These are phyloP conservation scores for Galemys pyrenaicus DNA, from an alignment of 2,113 vertebrate genomes.

Conservation along the genomic window DNA sequence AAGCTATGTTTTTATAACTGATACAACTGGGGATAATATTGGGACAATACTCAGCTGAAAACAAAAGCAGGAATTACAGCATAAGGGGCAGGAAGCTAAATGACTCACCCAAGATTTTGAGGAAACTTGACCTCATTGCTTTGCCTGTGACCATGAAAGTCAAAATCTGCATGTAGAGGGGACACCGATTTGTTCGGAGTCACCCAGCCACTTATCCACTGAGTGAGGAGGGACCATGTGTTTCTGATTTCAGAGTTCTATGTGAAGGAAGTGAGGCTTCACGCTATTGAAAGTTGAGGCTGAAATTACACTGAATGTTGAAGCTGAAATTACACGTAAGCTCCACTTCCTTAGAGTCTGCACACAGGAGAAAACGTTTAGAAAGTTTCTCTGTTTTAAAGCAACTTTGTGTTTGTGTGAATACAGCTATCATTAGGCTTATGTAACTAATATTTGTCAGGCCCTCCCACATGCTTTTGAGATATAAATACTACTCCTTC, in stretches of 20 bases:
- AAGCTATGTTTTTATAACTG: neutral
- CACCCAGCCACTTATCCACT: neutral
- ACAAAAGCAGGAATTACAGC: neutral
- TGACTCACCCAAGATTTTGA: neutral
- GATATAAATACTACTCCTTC: constrained; percentile 81
- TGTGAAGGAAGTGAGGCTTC: neutral
- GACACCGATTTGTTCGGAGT: neutral
- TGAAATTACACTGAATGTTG: constrained; percentile 60
- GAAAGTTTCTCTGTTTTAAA: constrained; percentile 79
- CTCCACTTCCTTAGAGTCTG: constrained; percentile 69
- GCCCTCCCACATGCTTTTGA: constrained; percentile 69
- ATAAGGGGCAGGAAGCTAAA: neutral
- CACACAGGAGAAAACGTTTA: constrained; percentile 73
- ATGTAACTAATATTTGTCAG: constrained; percentile 81
- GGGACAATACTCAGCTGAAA: neutral
- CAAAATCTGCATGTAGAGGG: neutral
- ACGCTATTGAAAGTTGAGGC: neutral
- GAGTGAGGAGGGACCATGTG: neutral
- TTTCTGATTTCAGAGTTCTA: constrained; percentile 1
- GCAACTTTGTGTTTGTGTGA: constrained; percentile 70
- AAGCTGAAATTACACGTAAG: constrained; percentile 66
- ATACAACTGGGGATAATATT: neutral
- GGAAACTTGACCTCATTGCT: neutral
- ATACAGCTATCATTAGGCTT: constrained; percentile 76
- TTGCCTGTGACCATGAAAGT: neutral